These are phyloP conservation scores for Anarhynchus alexandrinus DNA, from an alignment of 2,113 vertebrate genomes.

Conservation along the genomic window DNA sequence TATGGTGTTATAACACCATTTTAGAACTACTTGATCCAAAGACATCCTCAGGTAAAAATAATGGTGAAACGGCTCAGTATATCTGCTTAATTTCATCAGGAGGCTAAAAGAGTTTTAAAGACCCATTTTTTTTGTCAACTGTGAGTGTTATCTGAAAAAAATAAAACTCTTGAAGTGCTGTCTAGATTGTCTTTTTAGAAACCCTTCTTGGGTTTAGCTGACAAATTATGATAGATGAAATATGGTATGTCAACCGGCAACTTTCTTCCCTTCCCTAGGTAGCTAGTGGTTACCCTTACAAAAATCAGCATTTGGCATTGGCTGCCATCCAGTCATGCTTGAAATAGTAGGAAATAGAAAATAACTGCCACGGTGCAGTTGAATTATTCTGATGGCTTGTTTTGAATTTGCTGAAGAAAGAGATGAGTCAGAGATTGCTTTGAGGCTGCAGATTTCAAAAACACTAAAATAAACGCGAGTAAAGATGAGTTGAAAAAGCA, in stretches of 20 bases:
- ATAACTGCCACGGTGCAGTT: neutral
- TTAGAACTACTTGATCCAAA: neutral
- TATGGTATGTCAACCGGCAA: neutral
- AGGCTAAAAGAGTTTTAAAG: neutral
- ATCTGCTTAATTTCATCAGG: neutral
- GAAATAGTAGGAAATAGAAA: slow-evolving; percentile 40
- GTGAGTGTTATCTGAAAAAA: neutral
- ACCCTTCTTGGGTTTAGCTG: slow-evolving; percentile 10
- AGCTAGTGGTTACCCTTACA: slow-evolving; percentile 13
- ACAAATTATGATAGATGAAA: slow-evolving; percentile 56
- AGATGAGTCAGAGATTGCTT: slow-evolving; percentile 61
- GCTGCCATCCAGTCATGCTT: slow-evolving; percentile 20
- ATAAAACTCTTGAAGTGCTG: neutral
- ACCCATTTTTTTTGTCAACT: neutral
- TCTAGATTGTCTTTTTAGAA: slow-evolving; percentile 40
- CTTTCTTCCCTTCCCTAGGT: slow-evolving; percentile 27
- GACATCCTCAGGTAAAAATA: neutral
- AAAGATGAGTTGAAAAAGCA: neutral
- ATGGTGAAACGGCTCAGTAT: neutral
- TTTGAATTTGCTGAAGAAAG: slow-evolving; percentile 48
- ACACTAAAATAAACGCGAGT: neutral
- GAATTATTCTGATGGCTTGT: slow-evolving; percentile 52
- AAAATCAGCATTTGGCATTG: slow-evolving; percentile 45
- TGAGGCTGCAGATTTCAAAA: slow-evolving; percentile 42
- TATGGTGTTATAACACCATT: neutral